Evolutionary conservation across 2,113 vertebrate genomes (phyloP).

Genomic region (Apeltes quadracus): DNA sequence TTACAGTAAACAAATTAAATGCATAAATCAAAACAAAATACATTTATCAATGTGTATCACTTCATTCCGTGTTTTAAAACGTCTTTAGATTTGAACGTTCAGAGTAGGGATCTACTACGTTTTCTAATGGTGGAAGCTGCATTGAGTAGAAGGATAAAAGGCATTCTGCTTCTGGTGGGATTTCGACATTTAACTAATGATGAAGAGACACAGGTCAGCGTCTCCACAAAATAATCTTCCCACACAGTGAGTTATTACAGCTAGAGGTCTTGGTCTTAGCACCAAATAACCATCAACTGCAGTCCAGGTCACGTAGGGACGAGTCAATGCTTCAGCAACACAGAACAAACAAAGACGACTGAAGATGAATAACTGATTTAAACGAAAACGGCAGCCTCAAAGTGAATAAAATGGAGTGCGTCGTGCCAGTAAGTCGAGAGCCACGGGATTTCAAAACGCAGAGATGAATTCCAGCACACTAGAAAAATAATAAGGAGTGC

Average conservation of each 20-base stretch:
- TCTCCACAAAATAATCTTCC: background rate
- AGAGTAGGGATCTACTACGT: background rate
- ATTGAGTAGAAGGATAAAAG: conserved; percentile 14
- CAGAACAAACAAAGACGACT: background rate
- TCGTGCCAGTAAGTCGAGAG: conserved; percentile 27
- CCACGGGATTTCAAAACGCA: conserved; percentile 8
- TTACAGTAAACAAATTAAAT: background rate
- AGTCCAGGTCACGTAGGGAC: background rate
- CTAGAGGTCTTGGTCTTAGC: background rate
- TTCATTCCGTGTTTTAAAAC: background rate
- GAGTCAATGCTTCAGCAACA: conserved; percentile 11
- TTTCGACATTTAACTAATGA: background rate
- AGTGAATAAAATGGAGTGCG: conserved; percentile 56
- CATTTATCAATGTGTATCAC: background rate
- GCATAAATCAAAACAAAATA: conserved; percentile 9
- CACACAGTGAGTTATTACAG: background rate
- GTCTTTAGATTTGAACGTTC: background rate
- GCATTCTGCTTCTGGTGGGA: background rate
- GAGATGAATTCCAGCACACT: conserved; percentile 2
- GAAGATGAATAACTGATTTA: conserved; percentile 10
- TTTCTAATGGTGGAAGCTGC: background rate
- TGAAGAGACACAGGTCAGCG: background rate
- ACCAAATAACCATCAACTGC: background rate
- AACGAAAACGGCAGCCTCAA: conserved; percentile 18
- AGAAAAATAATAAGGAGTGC: conserved; percentile 38